A percentile compares a stretch with the other conserved stretches of the same genome.
Conservation (phyloP, 1,140 invertebrate genomes). For the Lamellibrachia luymesi region DNA sequence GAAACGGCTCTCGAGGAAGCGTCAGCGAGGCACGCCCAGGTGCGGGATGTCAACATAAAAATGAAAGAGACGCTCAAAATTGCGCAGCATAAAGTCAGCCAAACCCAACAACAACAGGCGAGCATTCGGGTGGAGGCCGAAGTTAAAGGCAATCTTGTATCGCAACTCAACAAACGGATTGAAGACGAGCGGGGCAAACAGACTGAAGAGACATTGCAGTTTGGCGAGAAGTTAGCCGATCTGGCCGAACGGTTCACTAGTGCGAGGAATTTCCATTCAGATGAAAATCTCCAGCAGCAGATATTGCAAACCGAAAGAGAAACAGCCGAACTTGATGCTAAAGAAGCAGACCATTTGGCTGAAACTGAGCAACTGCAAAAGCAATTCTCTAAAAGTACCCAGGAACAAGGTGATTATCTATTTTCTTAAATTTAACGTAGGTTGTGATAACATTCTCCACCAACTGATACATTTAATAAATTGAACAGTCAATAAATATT, state of each 20-base stretch:
- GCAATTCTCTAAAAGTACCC: neutral
- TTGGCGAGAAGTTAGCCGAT: neutral
- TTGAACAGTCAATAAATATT: too few species aligned
- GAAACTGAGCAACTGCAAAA: neutral
- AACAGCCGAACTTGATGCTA: neutral
- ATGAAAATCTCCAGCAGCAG: neutral
- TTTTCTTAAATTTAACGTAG: too few species aligned
- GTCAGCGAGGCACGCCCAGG: neutral
- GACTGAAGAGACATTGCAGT: neutral
- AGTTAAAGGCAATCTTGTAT: neutral
- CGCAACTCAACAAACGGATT: neutral
- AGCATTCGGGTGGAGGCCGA: neutral
- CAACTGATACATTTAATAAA: too few species aligned
- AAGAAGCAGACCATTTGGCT: neutral
- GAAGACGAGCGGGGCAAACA: neutral
- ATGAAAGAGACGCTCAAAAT: slow-evolving; percentile 5
- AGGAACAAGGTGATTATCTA: neutral
- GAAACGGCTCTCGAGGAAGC: neutral
- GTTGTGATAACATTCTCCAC: too few species aligned
- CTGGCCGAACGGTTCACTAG: neutral
- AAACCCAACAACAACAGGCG: slow-evolving; percentile 3
- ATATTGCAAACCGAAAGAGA: neutral
- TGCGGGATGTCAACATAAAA: neutral
- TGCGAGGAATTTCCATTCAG: neutral
- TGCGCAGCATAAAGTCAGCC: neutral